Conservation (phyloP, 2,113 vertebrate species). For the Ceuthmochares aereus region DNA sequence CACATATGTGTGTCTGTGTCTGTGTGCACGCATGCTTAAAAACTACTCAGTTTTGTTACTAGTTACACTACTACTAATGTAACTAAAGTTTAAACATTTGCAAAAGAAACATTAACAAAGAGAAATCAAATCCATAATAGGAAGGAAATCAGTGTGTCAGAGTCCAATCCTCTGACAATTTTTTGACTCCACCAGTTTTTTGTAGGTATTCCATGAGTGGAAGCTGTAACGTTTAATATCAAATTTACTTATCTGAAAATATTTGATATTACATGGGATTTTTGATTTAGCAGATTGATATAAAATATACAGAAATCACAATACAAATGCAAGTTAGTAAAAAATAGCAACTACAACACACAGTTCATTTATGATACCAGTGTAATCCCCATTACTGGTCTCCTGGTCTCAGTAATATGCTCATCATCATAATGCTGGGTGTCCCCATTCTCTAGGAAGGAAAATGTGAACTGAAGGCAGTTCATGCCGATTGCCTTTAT, state of each 20-base stretch:
- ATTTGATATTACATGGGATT: background rate
- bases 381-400: background rate
- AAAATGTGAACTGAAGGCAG: fast-evolving
- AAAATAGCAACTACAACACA: background rate
- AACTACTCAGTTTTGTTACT: background rate
- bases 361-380: fast-evolving
- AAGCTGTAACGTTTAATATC: background rate
- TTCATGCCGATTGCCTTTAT: background rate
- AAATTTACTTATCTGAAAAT: background rate
- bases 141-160: background rate
- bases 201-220: background rate
- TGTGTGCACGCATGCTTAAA: background rate
- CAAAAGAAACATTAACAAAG: background rate
- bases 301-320: background rate
- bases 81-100: background rate
- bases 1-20: fast-evolving
- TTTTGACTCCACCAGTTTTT: background rate
- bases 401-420: background rate
- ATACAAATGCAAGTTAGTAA: background rate
- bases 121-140: background rate
- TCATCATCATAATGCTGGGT: fast-evolving
- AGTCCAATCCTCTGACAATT: background rate
- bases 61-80: background rate
- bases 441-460: fast-evolving
- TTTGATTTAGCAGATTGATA: background rate